Base-by-base conservation (phyloP, 1,140 invertebrate species). In the Nixonia krombeini region DNA sequence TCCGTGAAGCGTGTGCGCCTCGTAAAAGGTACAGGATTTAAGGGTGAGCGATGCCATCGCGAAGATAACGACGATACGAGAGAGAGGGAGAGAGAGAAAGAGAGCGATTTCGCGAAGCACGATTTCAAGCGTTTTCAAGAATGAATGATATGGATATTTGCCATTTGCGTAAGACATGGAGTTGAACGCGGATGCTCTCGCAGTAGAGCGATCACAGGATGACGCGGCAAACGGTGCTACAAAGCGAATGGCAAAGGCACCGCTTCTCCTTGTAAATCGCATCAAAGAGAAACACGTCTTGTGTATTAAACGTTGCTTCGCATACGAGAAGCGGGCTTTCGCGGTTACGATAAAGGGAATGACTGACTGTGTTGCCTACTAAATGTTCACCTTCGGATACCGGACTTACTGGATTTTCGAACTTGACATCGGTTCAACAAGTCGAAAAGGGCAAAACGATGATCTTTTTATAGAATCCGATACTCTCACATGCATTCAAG, bases 141-240 rank as follows among this genome's bases (percentile, higher is more conserved):
- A 51, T 28, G 61, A 69, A 58, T 76, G 77, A 78, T 81, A 80
- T 76, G 68, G 77, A 81, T 82, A 83, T 80, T 70, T 61, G 66
- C 66, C 66, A 66, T 71, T 66, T 66, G 66, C 45, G 59, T 69
- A 55, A 71, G 72, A 68, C 44, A n/a, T n/a, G 68, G 63, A 75
- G 71, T 58, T 74, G 71, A 79, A 75, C 77, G 75, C 64, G 74
- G 79, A 77, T 75, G 58, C 74, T 80, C 75, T 82, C 73, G 84
- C 83, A 84, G 79, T 72, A 85, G 82, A 85, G 71, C 64, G 82
- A 85, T 85, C 84, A 85, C 80, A 85, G 82, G 78, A 79, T 76
- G 75, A 75, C 74, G 74, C 73, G 57, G 69, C 78, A 80, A 82
- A 81, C 75, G 73, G 71, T 64, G 53, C 29, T 51, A 55, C 49